Evolutionary conservation across 2,888 invertebrate genomes (phyloP).

Genomic region (Drosophila suboccidentalis): DNA sequence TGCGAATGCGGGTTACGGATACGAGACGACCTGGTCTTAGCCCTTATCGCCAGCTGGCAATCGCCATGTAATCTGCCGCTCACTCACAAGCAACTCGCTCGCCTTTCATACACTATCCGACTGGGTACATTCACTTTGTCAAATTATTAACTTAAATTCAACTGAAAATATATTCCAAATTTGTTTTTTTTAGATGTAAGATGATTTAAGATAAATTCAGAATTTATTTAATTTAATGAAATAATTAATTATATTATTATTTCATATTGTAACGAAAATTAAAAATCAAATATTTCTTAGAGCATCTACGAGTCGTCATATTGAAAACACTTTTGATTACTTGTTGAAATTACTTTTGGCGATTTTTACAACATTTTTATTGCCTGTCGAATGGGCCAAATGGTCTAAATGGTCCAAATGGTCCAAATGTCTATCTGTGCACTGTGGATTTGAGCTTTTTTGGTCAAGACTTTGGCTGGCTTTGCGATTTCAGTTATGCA

Average conservation of each 20-base stretch:
- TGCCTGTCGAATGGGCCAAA: conserved; percentile 74
- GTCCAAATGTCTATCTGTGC: conserved; percentile 31
- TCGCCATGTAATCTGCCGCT: conserved; percentile 73
- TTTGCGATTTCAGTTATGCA: conserved; percentile 81
- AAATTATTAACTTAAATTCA: too few relatives aligned
- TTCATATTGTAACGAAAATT: too few relatives aligned
- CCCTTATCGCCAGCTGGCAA: conserved; percentile 67
- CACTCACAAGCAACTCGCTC: conserved; percentile 39
- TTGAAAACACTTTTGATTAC: not conserved
- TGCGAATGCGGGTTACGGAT: conserved; percentile 47
- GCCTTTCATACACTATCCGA: conserved; percentile 2
- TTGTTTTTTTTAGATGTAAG: too few relatives aligned
- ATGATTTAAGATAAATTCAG: too few relatives aligned
- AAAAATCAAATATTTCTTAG: too few relatives aligned
- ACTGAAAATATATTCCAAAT: not conserved
- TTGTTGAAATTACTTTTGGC: conserved; percentile 64
- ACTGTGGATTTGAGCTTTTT: conserved; percentile 34
- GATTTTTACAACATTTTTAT: conserved; percentile 76
- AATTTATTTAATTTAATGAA: too few relatives aligned
- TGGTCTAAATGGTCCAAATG: conserved; percentile 33
- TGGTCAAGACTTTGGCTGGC: conserved; percentile 74
- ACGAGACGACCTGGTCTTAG: conserved; percentile 41
- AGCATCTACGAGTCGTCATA: conserved; percentile 10
- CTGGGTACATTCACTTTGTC: not conserved
- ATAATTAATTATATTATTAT: too few relatives aligned